phyloP scores from a whole-genome alignment of 2,888 invertebrate genomes.

The Adelphocoris suturalis region DNA sequence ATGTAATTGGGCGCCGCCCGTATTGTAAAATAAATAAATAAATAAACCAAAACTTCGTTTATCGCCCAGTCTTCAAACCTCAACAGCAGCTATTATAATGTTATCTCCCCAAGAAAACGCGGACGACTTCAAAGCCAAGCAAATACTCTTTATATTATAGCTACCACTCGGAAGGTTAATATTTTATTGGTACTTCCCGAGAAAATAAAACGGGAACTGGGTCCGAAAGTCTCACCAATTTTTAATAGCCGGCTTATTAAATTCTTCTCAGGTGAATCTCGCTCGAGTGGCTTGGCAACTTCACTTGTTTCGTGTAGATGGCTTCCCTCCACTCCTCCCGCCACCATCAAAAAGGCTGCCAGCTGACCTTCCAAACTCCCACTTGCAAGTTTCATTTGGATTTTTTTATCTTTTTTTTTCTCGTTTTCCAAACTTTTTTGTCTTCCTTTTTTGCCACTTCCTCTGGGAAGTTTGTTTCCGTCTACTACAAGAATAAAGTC shows the following conservation, averaged over 20 bases:
- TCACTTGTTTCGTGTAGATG: neutral
- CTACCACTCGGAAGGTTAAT: neutral
- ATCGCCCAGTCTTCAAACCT: too few species aligned
- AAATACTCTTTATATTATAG: neutral
- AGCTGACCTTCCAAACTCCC: neutral
- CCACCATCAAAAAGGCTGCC: constrained; percentile 2
- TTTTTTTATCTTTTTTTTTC: neutral
- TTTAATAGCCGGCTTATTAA: neutral
- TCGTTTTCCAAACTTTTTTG: neutral
- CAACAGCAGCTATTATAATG: too few species aligned
- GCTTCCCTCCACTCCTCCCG: neutral
- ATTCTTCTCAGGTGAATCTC: neutral
- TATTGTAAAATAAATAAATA: too few species aligned
- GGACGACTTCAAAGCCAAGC: too few species aligned
- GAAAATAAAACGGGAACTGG: neutral
- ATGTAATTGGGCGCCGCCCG: too few species aligned
- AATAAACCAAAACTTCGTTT: too few species aligned
- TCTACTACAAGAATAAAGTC: neutral
- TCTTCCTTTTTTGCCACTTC: neutral
- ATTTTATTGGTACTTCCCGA: neutral
- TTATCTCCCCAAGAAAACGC: too few species aligned
- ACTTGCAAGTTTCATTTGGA: neutral
- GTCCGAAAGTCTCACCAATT: neutral
- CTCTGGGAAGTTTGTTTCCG: neutral
- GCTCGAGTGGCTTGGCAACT: constrained; percentile 1